Conservation (phyloP, 2,888 invertebrate species). For the Odontocolon sp. region DNA sequence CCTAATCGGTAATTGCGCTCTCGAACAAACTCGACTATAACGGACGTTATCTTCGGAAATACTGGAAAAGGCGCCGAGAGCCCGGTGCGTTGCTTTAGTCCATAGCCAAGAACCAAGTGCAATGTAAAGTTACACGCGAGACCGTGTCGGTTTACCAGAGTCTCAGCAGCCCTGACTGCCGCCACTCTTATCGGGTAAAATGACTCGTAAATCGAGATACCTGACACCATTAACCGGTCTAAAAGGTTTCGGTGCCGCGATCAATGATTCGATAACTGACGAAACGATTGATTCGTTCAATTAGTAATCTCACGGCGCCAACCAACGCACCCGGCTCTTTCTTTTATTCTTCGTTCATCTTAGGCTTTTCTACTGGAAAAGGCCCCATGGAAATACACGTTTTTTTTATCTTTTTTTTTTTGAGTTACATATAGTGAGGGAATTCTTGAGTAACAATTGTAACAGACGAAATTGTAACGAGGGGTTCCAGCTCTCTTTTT, state of each 20-base stretch:
- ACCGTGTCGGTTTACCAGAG: not conserved
- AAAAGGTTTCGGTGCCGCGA: slow-evolving; percentile 56
- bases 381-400: too few relatives aligned
- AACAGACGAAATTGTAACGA: too few relatives aligned
- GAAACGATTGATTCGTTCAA: slow-evolving; percentile 73
- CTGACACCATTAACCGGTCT: slow-evolving; percentile 57
- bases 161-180: slow-evolving; percentile 17
- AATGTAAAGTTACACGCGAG: slow-evolving; percentile 9
- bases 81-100: not conserved
- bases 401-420: not conserved
- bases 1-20: slow-evolving; percentile 39
- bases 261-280: slow-evolving; percentile 53
- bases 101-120: not conserved
- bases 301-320: slow-evolving; percentile 67
- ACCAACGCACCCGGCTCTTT: not conserved
- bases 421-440: too few relatives aligned
- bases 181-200: slow-evolving; percentile 54
- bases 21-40: slow-evolving; percentile 41
- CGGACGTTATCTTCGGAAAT: slow-evolving; percentile 44
- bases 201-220: slow-evolving; percentile 58
- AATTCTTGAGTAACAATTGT: too few relatives aligned
- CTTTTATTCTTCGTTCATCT: not conserved
- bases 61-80: slow-evolving; percentile 38
- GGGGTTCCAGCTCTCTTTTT: too few relatives aligned
- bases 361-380: too few relatives aligned